Evolutionary conservation across 2,888 invertebrate species (phyloP), one percentile per base, ranked within the genome.

Genomic region (Thymelicus sylvestris): DNA sequence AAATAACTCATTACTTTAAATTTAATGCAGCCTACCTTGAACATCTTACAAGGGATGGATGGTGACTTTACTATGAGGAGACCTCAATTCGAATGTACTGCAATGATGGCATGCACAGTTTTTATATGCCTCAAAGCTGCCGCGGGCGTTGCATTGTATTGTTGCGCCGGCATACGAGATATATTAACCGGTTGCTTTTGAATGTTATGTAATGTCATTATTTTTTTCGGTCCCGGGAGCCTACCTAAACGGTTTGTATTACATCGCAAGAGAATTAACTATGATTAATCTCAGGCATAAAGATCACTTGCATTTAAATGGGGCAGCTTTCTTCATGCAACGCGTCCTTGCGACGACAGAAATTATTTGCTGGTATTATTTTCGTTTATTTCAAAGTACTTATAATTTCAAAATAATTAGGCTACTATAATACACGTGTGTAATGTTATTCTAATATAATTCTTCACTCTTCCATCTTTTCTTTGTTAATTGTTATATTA

Each of bases 21-120:
- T 8, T 39, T 31, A 31, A 31, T 44, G 44, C 50, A 62, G 72
- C 80, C 75, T 83, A 92, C 92, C 92, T 91, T 91, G 81, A 89
- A 91, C 92, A 93, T 93, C 86, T 83, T 83, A 74, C 76, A 67
- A 75, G 73, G 76, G 75, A 80, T 73, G 80, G 78, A 79, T 74
- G 77, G 83, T 88, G 87, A 88, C 88, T 88, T 86, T 80, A 83
- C 87, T 79, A 77, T 78, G 84, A 87, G 86, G 78, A 83, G 79
- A 83, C 77, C 85, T 85, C 86, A 85, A 88, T 83, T 86, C 84
- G 87, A 92, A 90, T 92, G 91, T 92, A 82, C 83, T 74, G 75
- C 74, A 80, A 83, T 81, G 77, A 77, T 75, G 74, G 75, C 75
- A 80, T 79, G 72, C 79, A 67, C 79, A 83, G 81, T 88, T 90